Conservation (phyloP, 2,797 vertebrate species). For the Sebastes nivosus region DNA sequence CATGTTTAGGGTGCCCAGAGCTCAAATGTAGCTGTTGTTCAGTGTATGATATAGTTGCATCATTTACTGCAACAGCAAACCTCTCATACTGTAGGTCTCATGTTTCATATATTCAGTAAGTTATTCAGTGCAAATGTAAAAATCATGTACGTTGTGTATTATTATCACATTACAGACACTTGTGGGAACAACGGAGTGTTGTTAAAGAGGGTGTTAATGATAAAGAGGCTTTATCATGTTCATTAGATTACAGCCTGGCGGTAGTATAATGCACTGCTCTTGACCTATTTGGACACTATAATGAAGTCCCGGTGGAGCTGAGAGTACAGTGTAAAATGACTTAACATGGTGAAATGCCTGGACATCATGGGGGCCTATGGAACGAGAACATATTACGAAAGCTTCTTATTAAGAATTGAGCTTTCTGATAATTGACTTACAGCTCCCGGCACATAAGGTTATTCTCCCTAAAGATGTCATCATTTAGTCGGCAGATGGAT, state of each 20-base stretch:
- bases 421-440: not conserved
- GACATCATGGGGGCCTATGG: conserved; percentile 30
- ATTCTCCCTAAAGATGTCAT: not conserved
- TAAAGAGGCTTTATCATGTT: conserved; percentile 45
- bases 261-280: conserved; percentile 41
- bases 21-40: conserved; percentile 1
- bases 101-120: conserved; percentile 11
- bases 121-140: conserved; percentile 16
- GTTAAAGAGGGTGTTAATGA: conserved; percentile 38
- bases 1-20: conserved; percentile 19
- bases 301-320: conserved; percentile 66
- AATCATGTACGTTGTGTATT: conserved; percentile 3
- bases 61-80: not conserved
- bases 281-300: conserved; percentile 72
- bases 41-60: conserved; percentile 14
- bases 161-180: conserved; percentile 4
- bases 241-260: conserved; percentile 30
- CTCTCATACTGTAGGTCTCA: not conserved
- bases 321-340: conserved; percentile 36
- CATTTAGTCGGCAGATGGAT: not conserved
- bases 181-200: not conserved
- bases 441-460: not conserved
- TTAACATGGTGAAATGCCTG: conserved; percentile 46
- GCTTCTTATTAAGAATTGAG: conserved; percentile 1
- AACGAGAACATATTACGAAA: not conserved